Evolutionary conservation across 92 coral and sea anemone species (phyloP).

Genomic region (Bergia sp.): DNA sequence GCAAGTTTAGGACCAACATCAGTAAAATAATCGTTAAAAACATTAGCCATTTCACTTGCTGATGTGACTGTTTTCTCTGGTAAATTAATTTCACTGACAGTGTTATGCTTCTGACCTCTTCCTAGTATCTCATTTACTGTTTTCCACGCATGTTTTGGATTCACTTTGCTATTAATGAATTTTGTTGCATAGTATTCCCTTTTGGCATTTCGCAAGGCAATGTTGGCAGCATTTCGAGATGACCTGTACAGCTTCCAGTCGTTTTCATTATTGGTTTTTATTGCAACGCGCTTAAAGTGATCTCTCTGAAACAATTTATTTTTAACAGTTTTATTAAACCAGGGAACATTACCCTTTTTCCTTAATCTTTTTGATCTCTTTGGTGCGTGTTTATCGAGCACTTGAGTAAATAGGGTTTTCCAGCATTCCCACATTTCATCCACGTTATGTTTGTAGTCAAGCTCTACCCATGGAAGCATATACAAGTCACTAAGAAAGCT

Average conservation of each 20-base stretch:
- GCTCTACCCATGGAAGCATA: conserved; percentile 43
- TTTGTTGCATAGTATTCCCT: conserved; percentile 35
- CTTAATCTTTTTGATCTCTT: conserved; percentile 34
- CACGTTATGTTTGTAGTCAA: conserved; percentile 27
- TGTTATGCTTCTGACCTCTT: neutral
- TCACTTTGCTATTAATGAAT: neutral
- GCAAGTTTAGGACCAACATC: too few species aligned
- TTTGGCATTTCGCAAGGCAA: conserved; percentile 28
- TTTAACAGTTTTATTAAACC: conserved; percentile 31
- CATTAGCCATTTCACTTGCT: too few species aligned
- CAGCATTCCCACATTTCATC: neutral
- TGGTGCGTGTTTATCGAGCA: conserved; percentile 42
- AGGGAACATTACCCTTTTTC: conserved; percentile 43
- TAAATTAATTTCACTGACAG: too few species aligned
- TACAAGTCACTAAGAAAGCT: conserved; percentile 44
- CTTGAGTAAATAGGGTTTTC: conserved; percentile 33
- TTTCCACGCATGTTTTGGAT: conserved; percentile 30
- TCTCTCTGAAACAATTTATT: conserved; percentile 37
- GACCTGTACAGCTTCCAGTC: conserved; percentile 34
- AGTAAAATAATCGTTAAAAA: too few species aligned
- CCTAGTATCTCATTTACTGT: conserved; percentile 30
- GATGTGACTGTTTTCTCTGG: too few species aligned
- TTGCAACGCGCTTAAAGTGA: conserved; percentile 25
- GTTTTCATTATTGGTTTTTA: conserved; percentile 28
- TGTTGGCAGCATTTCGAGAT: conserved; percentile 22